Base-by-base conservation (phyloP, 92 coral and sea anemone genomes). In the Heliopora coerulea region DNA sequence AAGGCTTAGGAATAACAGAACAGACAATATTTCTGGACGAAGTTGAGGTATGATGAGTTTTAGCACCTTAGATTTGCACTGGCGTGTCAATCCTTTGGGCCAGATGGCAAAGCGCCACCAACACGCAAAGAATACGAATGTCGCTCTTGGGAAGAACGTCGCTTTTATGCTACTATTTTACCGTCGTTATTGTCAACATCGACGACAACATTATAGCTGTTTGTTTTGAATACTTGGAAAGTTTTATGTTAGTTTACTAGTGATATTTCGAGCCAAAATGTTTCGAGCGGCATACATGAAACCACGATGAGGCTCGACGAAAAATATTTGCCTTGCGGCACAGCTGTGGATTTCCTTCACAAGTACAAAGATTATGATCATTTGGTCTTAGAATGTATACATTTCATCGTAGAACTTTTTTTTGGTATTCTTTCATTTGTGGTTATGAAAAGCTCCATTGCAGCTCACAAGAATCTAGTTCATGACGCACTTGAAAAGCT, bases 1-100 rank as follows among this genome's bases (percentile, higher is more conserved):
- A 93, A 81, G 98, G 98, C 72, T 86, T 93, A 84, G 91, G 95
- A 56, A 84, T 93, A 12, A 79, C 89, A 66, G 98, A 93, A 49
- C 98, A 93, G 49, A 89, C 91, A 65, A 89, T 90, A 68, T 88
- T 83, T 78, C 91, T 90, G 73, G 91, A 88, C 61, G 96, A 89
- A 72, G 81, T 68, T 62, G 88, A 88, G 97, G 97, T 92, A 79
- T 82, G 65, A 73, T 77, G 40, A 42, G 54, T 10, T 49, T 25
- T 58, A 30, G 56, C 61, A 65, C 62, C 59, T 15, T 57, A 54
- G 25, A 32, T 28, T 32, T 40, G n/a, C 44, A 24, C 26, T 34
- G 49, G 65, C 27, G 46, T 32, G 18, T 23, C 23, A 32, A 19
- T 6, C 7, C 15, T 7, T 46, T 46, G 10, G 23, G 27, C 73